These are phyloP conservation scores for Thryonomys swinderianus DNA, from an alignment of 2,113 vertebrate species.

Conservation along the genomic window DNA sequence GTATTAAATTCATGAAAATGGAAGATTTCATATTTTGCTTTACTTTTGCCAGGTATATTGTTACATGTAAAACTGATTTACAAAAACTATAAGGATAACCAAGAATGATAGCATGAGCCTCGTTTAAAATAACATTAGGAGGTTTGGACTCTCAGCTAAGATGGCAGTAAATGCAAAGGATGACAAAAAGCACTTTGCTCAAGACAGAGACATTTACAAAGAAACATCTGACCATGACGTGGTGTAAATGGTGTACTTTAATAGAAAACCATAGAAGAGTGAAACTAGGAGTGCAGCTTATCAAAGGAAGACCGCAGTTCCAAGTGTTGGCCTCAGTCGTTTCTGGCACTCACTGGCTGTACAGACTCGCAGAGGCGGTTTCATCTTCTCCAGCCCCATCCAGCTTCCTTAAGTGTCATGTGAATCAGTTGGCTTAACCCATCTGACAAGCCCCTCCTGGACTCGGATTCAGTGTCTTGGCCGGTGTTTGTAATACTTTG, in stretches of 20 bases:
- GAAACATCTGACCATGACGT: background rate
- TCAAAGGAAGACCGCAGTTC: background rate
- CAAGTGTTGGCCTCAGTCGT: background rate
- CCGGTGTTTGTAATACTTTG: constrained; percentile 8
- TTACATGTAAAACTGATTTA: background rate
- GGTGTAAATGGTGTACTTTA: background rate
- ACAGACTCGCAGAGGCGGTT: background rate
- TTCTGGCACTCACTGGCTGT: background rate
- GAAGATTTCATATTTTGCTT: constrained; percentile 37
- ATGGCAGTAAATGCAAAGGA: background rate
- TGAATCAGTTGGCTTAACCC: background rate
- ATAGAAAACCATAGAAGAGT: constrained; percentile 27
- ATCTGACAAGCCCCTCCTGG: background rate
- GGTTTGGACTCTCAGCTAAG: background rate
- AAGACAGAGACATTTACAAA: constrained; percentile 37
- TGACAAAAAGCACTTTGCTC: background rate
- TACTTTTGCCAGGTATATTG: constrained; percentile 41
- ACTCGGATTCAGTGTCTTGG: background rate
- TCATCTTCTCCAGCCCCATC: background rate
- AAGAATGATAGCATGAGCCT: too few species aligned
- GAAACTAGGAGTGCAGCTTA: background rate
- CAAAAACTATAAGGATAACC: background rate
- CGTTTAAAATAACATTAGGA: background rate
- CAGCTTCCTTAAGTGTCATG: background rate
- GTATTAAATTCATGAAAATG: constrained; percentile 58